Conservation (phyloP, 2,888 invertebrate genomes). For the Callyntrura sp. region DNA sequence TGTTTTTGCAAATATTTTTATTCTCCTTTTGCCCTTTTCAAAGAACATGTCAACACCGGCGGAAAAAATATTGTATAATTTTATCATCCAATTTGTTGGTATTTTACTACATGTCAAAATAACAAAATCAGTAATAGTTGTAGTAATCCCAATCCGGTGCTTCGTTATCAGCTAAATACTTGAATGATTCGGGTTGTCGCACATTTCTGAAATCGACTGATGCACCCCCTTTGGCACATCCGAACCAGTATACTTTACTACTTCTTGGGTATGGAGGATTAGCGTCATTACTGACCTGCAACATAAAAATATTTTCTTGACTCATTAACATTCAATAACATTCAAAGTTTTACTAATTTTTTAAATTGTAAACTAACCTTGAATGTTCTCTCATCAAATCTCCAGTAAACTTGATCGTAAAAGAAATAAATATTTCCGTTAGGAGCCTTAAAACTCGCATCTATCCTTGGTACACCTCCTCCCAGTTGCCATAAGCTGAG, state of each 20-base stretch:
- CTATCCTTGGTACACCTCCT: slow-evolving; percentile 37
- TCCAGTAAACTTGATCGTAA: slow-evolving; percentile 73
- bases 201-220: slow-evolving; percentile 61
- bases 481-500: slow-evolving; percentile 51
- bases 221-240: slow-evolving; percentile 61
- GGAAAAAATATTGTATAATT: no score
- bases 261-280: slow-evolving; percentile 73
- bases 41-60: no score
- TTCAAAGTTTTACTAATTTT: no score
- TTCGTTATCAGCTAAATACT: slow-evolving; percentile 4
- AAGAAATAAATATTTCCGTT: slow-evolving; percentile 79
- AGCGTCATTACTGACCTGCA: slow-evolving; percentile 56
- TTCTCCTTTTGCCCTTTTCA: no score
- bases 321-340: no score
- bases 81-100: no score
- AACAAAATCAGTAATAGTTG: neutral
- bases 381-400: slow-evolving; percentile 74
- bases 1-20: no score
- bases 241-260: slow-evolving; percentile 71
- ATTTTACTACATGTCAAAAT: no score
- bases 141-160: neutral
- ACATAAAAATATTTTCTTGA: no score
- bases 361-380: slow-evolving; percentile 51
- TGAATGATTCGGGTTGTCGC: slow-evolving; percentile 18
- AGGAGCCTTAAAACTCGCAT: slow-evolving; percentile 73